Base-by-base conservation (phyloP, 2,888 invertebrate genomes). In the Salpingus planirostris region DNA sequence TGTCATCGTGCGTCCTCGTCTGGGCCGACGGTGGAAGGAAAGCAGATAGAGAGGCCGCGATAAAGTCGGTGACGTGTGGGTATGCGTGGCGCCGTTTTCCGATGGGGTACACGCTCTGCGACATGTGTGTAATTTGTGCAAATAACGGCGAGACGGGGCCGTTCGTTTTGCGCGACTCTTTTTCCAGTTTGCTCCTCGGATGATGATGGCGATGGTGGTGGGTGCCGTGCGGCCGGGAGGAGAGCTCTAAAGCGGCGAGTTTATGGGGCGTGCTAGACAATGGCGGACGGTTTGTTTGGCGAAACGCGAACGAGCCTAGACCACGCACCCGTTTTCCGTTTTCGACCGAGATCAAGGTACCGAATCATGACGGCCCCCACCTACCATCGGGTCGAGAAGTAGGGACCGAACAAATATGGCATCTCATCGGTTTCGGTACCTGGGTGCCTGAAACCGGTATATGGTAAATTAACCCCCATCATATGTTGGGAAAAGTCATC, bases 231-330 rank as follows among this genome's bases (percentile, higher is more conserved):
- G 42, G 41, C 42, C 23, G 11, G 23, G 6, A 23, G 4, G 10
- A 11, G 4, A 43, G 44, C 52, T 49, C 55, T 64, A 62, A 64
- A 64, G 49, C 55, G 50, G 49, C 50, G 49, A 56, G 44, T 64
- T 64, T 64, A 63, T 61, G 53, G 57, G 52, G 48, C 50, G 50
- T 54, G 57, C 52, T 59, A 58, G 56, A 55, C 59, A 58, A 54
- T 50, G 49, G 29, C 34, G 33, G 28, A 23, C 11, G 23, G 5
- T 8, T 18, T 18, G 5, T 18, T 18, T 18, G 18, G 18, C 8
- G 18, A n/a, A n/a, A n/a, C n/a, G n/a, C n/a, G n/a, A n/a, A n/a
- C n/a, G n/a, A n/a, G n/a, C n/a, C n/a, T n/a, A n/a, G n/a, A n/a
- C n/a, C n/a, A n/a, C n/a, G n/a, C n/a, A n/a, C n/a, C n/a, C n/a